These are phyloP conservation scores for Heterohyrax brucei DNA, from an alignment of 2,797 vertebrate species.

Conservation along the genomic window DNA sequence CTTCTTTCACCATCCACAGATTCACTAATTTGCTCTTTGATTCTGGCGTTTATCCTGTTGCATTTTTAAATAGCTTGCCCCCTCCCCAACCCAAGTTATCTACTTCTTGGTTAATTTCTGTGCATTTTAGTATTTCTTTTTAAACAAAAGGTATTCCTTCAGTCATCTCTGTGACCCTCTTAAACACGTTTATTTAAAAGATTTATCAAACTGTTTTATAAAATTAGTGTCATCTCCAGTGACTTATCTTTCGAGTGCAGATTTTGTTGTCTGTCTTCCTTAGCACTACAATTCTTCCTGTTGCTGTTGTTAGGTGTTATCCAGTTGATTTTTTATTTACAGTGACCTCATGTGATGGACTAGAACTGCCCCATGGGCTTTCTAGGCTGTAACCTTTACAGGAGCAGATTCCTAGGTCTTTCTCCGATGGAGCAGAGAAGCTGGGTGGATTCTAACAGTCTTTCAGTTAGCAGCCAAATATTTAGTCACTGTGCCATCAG, in stretches of 20 bases:
- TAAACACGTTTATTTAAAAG: conserved; percentile 61
- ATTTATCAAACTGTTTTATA: conserved; percentile 44
- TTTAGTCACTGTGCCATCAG: not conserved
- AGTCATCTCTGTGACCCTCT: not conserved
- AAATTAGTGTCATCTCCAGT: conserved; percentile 24
- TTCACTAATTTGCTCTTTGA: conserved; percentile 25
- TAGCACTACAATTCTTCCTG: conserved; percentile 5
- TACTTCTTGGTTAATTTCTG: conserved; percentile 33
- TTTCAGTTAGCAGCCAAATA: not conserved
- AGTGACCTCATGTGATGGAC: not conserved
- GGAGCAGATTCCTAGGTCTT: not conserved
- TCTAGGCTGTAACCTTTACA: not conserved
- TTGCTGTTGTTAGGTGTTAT: not conserved
- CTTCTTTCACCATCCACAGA: conserved; percentile 42
- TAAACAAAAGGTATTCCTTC: not conserved
- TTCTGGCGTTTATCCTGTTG: not conserved
- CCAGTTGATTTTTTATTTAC: not conserved
- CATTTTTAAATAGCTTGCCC: not conserved
- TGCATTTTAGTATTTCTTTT: not conserved
- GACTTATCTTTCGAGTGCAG: not conserved
- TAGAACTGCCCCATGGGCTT: not conserved
- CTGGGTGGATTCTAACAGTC: not conserved
- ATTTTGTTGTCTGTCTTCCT: conserved; percentile 18
- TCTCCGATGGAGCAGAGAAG: not conserved
- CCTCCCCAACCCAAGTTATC: conserved; percentile 3